Conservation (phyloP, 2,888 invertebrate species). For the Trachelus tabidus region DNA sequence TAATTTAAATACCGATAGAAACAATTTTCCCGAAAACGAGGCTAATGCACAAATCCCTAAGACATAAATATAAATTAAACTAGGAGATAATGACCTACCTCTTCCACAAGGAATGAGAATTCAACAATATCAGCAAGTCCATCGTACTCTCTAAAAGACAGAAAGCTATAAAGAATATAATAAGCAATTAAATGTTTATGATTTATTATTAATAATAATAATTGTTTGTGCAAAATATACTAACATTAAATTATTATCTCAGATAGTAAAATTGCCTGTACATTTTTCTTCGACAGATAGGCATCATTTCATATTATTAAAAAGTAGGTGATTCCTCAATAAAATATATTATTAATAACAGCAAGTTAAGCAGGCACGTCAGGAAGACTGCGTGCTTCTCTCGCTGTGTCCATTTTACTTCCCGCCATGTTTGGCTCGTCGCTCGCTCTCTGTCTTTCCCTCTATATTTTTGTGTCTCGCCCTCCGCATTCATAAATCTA, state of each 20-base stretch:
- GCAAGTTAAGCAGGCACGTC: conserved; percentile 25
- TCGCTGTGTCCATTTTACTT: too few species aligned
- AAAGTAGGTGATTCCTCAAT: conserved; percentile 41
- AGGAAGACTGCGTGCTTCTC: conserved; percentile 35
- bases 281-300: conserved; percentile 42
- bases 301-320: conserved; percentile 28
- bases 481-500: too few species aligned
- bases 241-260: conserved; percentile 53
- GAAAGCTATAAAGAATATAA: too few species aligned
- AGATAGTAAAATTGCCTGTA: conserved; percentile 50
- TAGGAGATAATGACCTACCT: too few species aligned
- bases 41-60: too few species aligned
- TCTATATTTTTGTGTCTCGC: too few species aligned
- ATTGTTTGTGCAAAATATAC: conserved; percentile 59
- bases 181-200: conserved; percentile 2
- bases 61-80: too few species aligned
- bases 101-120: too few species aligned
- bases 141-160: too few species aligned
- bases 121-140: too few species aligned
- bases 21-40: too few species aligned
- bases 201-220: conserved; percentile 49
- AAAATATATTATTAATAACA: conserved; percentile 47
- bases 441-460: neutral
- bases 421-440: neutral
- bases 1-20: too few species aligned